These are phyloP conservation scores for Mirza zaza DNA, from an alignment of 2,113 vertebrate species.

Conservation along the genomic window DNA sequence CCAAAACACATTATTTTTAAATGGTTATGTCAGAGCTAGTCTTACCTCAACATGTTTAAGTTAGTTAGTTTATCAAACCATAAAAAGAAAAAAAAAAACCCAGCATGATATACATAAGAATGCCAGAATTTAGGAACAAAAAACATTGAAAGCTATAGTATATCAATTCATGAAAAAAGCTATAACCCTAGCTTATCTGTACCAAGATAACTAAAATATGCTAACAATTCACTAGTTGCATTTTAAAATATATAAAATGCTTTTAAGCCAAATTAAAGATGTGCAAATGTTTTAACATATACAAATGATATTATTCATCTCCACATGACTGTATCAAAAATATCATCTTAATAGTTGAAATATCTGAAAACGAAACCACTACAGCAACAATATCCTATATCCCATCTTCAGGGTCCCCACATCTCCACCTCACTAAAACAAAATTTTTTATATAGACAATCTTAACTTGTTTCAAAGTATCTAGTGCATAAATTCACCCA, in stretches of 20 bases:
- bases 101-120: not conserved
- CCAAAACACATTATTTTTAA: conserved; percentile 41
- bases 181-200: not conserved
- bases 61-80: conserved; percentile 25
- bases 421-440: not conserved
- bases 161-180: not conserved
- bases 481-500: not conserved
- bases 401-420: not conserved
- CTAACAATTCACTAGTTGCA: not conserved
- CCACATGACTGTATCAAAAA: not conserved
- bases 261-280: conserved; percentile 32
- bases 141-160: not conserved
- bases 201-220: conserved; percentile 10
- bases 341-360: conserved; percentile 12
- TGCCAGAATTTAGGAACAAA: conserved; percentile 27
- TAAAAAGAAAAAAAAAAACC: not conserved
- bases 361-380: conserved; percentile 18
- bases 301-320: not conserved
- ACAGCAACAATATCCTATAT: not conserved
- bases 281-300: not conserved
- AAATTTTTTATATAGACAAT: not conserved
- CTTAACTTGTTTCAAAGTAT: conserved; percentile 31
- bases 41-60: not conserved
- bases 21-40: not conserved
- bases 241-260: conserved; percentile 20